These are phyloP conservation scores for Orius laevigatus DNA, from an alignment of 1,140 invertebrate species.

Conservation along the genomic window DNA sequence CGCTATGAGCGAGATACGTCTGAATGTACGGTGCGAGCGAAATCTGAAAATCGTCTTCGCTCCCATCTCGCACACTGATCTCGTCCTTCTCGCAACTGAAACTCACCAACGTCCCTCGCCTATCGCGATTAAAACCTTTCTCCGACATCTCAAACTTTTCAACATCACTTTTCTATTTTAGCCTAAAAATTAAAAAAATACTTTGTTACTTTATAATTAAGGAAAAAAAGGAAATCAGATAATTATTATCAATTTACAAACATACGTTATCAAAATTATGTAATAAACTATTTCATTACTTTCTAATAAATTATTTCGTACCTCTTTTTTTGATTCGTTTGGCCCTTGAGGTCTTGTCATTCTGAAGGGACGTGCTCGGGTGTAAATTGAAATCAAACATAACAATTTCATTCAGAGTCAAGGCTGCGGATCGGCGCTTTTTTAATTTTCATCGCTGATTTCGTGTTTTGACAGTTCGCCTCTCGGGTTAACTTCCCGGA, in stretches of 20 bases:
- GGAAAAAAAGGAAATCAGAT: conserved; percentile 10
- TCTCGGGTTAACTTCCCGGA: no score
- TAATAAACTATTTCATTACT: conserved; percentile 4
- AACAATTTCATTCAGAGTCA: no score
- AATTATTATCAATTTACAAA: conserved; percentile 19
- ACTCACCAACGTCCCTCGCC: conserved; percentile 14
- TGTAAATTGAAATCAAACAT: no score
- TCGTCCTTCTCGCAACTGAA: conserved; percentile 17
- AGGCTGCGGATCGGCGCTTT: no score
- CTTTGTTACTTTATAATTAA: conserved; percentile 1
- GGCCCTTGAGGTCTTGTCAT: no score
- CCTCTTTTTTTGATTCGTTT: no score
- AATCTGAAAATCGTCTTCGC: conserved; percentile 44
- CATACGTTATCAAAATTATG: conserved; percentile 18
- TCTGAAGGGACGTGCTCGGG: no score
- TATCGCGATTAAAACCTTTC: conserved; percentile 7
- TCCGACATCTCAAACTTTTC: conserved; percentile 13
- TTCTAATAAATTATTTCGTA: no score
- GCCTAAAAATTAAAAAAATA: conserved; percentile 6
- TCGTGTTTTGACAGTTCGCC: no score
- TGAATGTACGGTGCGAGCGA: conserved; percentile 59
- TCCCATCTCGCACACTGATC: conserved; percentile 13
- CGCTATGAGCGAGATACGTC: conserved; percentile 52
- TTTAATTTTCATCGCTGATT: no score
- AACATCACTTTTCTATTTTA: background rate